Evolutionary conservation across 2,113 vertebrate genomes (phyloP).

Genomic region (Nycticryphes semicollaris): DNA sequence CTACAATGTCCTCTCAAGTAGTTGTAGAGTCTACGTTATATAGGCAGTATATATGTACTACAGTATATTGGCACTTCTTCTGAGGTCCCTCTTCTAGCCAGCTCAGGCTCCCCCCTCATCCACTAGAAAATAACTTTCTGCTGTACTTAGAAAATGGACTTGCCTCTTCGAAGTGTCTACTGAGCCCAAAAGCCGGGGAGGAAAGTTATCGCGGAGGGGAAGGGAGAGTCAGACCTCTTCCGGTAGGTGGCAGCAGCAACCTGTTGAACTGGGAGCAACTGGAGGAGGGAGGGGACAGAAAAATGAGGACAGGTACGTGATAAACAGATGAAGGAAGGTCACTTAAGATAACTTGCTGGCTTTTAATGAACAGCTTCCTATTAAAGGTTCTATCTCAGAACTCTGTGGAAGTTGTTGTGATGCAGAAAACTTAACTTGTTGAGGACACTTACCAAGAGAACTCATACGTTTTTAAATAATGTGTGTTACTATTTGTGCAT

Average conservation of each 20-base stretch:
- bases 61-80: neutral
- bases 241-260: neutral
- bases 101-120: neutral
- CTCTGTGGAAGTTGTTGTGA: neutral
- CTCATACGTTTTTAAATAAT: neutral
- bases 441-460: neutral
- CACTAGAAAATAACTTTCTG: neutral
- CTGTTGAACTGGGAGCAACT: neutral
- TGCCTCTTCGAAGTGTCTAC: neutral
- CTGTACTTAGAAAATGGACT: neutral
- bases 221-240: neutral
- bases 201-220: neutral
- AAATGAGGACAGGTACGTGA: neutral
- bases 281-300: neutral
- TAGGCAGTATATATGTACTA: too few species aligned
- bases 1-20: too few species aligned
- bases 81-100: neutral
- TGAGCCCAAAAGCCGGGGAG: neutral
- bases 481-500: fast-evolving
- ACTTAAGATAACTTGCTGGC: neutral
- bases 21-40: too few species aligned
- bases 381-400: neutral
- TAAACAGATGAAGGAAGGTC: neutral
- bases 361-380: neutral
- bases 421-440: neutral